Base-by-base conservation (phyloP, 2,797 vertebrate species). In the Coccyzus lansbergi region DNA sequence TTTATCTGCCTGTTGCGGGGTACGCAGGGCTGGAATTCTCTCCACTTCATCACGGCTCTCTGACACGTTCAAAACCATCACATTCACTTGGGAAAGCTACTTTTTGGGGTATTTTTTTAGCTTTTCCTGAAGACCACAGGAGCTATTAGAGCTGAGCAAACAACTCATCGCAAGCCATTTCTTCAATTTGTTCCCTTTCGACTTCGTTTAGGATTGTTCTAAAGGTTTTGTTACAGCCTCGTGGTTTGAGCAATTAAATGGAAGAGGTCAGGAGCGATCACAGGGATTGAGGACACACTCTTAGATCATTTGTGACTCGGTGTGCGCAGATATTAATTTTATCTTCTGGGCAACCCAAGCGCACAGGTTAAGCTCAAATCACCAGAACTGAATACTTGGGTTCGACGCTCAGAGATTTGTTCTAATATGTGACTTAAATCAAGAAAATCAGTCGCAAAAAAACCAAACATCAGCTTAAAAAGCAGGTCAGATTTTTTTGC, bases 61-160 rank as follows among this genome's bases (percentile, higher is more conserved):
- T n/a, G 14, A 40, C 58, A 55, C 46, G 22, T 56, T 59, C 31
- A 11, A 59, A 87, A 33, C 56, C 71, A 34, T 67, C 13, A 78
- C 89, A 80, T 22, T 34, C 77, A 17, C 74, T 89, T 18, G 0
- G 25, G 25, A 87, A 70, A 48, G 15, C 10, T 48, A 48, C 48
- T 46, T 24, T 44, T 44, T 4, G 31, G 48, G 48, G n/a, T n/a
- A 14, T 4, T 24, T 4, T 44, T 28, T 13, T 42, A 49, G n/a
- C 46, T 76, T 26, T 62, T 59, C 40, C 15, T 40, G 71, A 75
- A 72, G 72, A 55, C 44, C 36, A 28, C 44, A 48, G 85, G 42
- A 94, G 85, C 71, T 29, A 9, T 6, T 29, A 78, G 84, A 94
- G 82, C 79, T 85, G 88, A 94, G 83, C 91, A 83, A 68, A 86